These are phyloP conservation scores for Rhynchonema sp. DNA, from an alignment of 2,888 invertebrate genomes.

Conservation along the genomic window DNA sequence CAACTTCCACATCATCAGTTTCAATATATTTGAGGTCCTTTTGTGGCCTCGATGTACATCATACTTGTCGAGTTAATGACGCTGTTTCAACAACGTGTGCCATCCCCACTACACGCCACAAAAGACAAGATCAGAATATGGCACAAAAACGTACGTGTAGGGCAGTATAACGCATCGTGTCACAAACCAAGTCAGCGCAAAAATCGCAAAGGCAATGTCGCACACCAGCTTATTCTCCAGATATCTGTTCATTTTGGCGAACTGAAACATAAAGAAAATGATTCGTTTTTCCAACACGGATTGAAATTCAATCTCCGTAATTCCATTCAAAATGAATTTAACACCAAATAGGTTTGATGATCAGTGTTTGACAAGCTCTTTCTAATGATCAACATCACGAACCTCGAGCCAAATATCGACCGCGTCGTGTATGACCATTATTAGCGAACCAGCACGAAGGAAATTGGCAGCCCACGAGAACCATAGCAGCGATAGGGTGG, in stretches of 20 bases:
- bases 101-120: no score
- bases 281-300: no score
- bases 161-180: neutral
- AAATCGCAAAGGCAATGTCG: neutral
- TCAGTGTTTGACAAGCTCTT: neutral
- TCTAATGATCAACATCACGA: no score
- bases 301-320: no score
- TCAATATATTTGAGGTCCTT: no score
- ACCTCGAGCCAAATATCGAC: slow-evolving; percentile 29
- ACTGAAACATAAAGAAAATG: no score
- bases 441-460: slow-evolving; percentile 62
- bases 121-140: no score
- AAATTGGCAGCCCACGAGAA: slow-evolving; percentile 86
- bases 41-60: no score
- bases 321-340: no score
- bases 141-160: neutral
- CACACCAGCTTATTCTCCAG: neutral
- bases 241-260: slow-evolving; percentile 1
- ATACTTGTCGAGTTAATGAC: no score
- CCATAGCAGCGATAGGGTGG: slow-evolving; percentile 66
- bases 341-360: neutral
- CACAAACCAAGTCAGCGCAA: neutral
- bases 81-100: no score
- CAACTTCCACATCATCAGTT: no score
- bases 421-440: slow-evolving; percentile 36